Base-by-base conservation (phyloP, 2,797 vertebrate species). In the Syngnathus rostellatus region DNA sequence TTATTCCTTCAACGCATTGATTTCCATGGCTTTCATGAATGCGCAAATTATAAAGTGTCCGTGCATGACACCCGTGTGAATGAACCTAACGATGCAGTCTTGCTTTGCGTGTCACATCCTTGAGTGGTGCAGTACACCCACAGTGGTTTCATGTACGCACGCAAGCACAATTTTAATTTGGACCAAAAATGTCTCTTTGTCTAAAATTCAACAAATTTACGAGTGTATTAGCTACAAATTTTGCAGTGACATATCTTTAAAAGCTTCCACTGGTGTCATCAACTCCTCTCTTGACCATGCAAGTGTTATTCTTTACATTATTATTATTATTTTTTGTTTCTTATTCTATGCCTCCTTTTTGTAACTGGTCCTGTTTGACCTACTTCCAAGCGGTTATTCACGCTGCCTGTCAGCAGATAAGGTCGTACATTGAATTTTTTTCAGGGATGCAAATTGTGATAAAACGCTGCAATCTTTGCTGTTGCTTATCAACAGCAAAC, bases 51-150 rank as follows among this genome's bases (percentile, higher is more conserved):
- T 16, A 10, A 31, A 31, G n/a, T 61, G 59, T 21, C 19, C 19
- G 23, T 25, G 41, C 41, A 23, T 62, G 25, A 40, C 31, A 62
- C 23, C 39, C 61, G 50, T 38, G 21, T 68, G 2, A 51, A 17
- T 74, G 67, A 68, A 76, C 53, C 74, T 23, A 60, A 63, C 72
- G 79, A 80, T 80, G 77, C 76, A 74, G 76, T 21, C 68, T 78
- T 65, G 60, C 43, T 79, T 68, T 75, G 74, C 71, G 78, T 84
- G 81, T 67, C 81, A 37, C 85, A 86, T 85, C 84, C 84, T 85
- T 88, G 82, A 82, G 80, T 85, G 71, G 79, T 83, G 85, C 84
- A 80, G 74, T 21, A 71, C 81, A 74, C 75, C 77, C 78, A 74
- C 82, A 74, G 48, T 72, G 14, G 6, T 16, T 43, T 45, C 7